Conservation (phyloP, 2,888 invertebrate species). For the Tineola bisselliella region DNA sequence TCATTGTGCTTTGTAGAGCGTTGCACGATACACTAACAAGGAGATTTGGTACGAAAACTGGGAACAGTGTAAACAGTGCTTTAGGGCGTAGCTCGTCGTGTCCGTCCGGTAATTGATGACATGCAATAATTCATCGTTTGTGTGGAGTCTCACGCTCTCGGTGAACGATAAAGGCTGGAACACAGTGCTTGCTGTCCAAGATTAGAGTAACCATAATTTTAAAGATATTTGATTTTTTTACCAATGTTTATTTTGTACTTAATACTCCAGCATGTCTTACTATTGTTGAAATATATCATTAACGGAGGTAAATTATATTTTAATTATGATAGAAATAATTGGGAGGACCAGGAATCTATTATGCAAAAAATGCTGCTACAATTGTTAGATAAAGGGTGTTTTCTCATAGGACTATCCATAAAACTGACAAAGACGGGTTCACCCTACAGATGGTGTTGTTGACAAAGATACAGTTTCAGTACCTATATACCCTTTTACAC, state of each 20-base stretch:
- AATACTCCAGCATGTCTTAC: too few relatives aligned
- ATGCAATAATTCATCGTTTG: slow-evolving; percentile 62
- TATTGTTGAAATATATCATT: too few relatives aligned
- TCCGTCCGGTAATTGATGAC: slow-evolving; percentile 60
- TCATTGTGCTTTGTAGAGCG: too few relatives aligned
- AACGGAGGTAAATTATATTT: too few relatives aligned
- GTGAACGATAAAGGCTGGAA: slow-evolving; percentile 9
- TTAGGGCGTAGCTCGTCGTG: slow-evolving; percentile 29
- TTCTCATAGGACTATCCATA: too few relatives aligned
- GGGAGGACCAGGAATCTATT: too few relatives aligned
- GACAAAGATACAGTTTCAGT: slow-evolving; percentile 9
- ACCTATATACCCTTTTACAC: background rate
- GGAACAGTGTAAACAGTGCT: slow-evolving; percentile 40
- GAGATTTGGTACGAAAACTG: slow-evolving; percentile 24
- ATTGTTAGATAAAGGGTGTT: too few relatives aligned
- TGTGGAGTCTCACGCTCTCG: slow-evolving; percentile 49
- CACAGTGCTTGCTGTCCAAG: slow-evolving; percentile 3
- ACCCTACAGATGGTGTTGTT: slow-evolving; percentile 1
- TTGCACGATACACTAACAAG: background rate
- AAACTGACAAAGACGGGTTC: background rate
- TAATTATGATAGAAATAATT: too few relatives aligned
- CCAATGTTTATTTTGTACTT: too few relatives aligned
- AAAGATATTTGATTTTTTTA: background rate
- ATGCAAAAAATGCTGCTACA: too few relatives aligned
- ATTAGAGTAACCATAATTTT: background rate